These are phyloP conservation scores for Holocentrus rufus DNA, from an alignment of 2,797 vertebrate genomes.

Conservation along the genomic window DNA sequence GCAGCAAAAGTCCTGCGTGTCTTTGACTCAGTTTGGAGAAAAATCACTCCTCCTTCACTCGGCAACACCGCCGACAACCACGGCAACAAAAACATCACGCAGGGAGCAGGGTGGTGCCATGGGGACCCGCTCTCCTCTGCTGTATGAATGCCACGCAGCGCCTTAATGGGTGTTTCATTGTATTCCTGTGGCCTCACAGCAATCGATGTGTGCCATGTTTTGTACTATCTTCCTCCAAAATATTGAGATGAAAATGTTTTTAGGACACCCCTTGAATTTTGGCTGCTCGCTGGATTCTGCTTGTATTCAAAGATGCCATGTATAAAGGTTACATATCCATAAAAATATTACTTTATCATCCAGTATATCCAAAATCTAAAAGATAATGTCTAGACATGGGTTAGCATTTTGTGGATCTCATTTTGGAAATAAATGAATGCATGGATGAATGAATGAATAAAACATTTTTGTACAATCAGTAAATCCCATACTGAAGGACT, in stretches of 20 bases:
- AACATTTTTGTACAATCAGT: background rate
- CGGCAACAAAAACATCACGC: conserved; percentile 20
- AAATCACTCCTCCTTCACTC: conserved; percentile 17
- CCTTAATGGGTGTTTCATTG: conserved; percentile 21
- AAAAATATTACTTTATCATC: background rate
- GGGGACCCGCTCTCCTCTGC: conserved; percentile 7
- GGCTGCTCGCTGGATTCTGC: no score
- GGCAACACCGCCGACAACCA: conserved; percentile 5
- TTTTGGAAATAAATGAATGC: background rate
- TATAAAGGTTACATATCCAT: no score
- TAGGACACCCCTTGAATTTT: background rate
- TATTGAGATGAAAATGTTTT: background rate
- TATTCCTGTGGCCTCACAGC: conserved; percentile 26
- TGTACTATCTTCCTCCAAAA: conserved; percentile 6
- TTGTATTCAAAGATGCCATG: no score
- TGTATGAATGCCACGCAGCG: conserved; percentile 17
- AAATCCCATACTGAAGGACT: background rate
- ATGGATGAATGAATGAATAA: background rate
- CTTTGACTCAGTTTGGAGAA: conserved; percentile 53
- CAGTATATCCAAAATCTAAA: background rate
- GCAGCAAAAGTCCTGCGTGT: conserved; percentile 22
- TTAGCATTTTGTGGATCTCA: background rate
- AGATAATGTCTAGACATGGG: background rate
- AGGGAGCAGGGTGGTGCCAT: conserved; percentile 9
- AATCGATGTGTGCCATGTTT: conserved; percentile 19